These are phyloP conservation scores for Ormyrus thymus DNA, from an alignment of 2,888 invertebrate genomes.

Conservation along the genomic window DNA sequence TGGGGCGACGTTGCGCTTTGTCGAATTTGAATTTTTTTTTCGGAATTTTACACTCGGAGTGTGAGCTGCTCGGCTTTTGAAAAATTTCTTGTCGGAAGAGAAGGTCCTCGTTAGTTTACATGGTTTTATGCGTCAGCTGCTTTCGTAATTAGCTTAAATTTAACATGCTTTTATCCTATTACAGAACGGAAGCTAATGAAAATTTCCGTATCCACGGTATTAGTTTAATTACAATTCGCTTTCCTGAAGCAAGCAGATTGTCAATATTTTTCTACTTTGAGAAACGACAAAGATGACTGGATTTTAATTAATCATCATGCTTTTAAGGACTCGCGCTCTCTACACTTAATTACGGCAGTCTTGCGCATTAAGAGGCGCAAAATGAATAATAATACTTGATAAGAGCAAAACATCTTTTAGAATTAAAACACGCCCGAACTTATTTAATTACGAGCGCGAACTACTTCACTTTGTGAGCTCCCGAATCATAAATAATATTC, in stretches of 20 bases:
- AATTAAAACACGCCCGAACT: too few relatives aligned
- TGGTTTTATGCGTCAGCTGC: too few relatives aligned
- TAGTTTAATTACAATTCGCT: not conserved
- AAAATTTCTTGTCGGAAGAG: too few relatives aligned
- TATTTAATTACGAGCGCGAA: too few relatives aligned
- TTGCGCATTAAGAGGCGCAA: conserved; percentile 1
- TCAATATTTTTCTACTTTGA: conserved; percentile 23
- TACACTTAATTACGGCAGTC: conserved; percentile 23
- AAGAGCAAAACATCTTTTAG: too few relatives aligned
- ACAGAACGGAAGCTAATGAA: not conserved
- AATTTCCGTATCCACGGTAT: not conserved
- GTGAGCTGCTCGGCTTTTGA: too few relatives aligned
- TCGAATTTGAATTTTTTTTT: too few relatives aligned
- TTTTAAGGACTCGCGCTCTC: not conserved
- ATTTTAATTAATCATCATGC: conserved; percentile 32
- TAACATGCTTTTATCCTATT: not conserved
- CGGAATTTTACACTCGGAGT: too few relatives aligned
- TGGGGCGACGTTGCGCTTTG: too few relatives aligned
- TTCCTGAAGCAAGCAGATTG: not conserved
- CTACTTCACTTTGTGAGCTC: too few relatives aligned
- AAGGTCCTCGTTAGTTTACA: too few relatives aligned
- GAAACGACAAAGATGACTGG: conserved; percentile 9
- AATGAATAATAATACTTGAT: not conserved
- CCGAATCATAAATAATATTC: too few relatives aligned
- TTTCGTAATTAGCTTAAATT: conserved; percentile 15